Evolutionary conservation across 1,140 invertebrate genomes (phyloP), one percentile per base, ranked within the genome.

Genomic region (Adelges cooleyi): DNA sequence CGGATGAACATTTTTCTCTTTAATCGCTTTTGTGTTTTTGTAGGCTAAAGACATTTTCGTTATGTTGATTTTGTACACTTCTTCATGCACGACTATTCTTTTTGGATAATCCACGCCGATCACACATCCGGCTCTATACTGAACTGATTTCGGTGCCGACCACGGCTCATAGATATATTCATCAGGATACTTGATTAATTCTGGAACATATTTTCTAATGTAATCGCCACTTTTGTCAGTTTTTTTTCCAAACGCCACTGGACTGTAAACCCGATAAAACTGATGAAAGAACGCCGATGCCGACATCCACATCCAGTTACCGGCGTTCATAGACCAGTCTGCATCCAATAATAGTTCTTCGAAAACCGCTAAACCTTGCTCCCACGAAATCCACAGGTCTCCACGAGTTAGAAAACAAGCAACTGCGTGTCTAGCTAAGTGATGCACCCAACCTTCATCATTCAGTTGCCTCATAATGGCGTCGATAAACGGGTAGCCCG

Each of bases 241-340:
- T 72, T 86, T 84, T 70, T 85, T 85, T 8, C 86, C 86, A 79
- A 86, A 88, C 11, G 80, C 81, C 33, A 88, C 80, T 4, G 86
- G 85, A 73, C 85, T 86, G 69, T 87, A 87, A 20, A 86, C 83
- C 69, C 84, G 79, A 70, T 84, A 86, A 71, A 84, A 86, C 74
- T 86, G 84, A 73, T 86, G 82, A 71, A 86, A 87, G 72, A 88
- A 88, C 27, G 85, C 84, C 65, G 84, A 86, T 6, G 84, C 84
- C 3, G 84, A 86, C 1, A 88, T 74, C 86, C 86, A 87, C 81
- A 87, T 82, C 85, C 86, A 88, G 69, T 85, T 86, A n/a, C 85
- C 86, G 66, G 85, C 85, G 78, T 87, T 88, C 2, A 87, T 75
- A 36, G 84, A 83, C 84, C 84, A 87, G 71, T 87, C 86, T 69